Evolutionary conservation across 2,113 vertebrate species (phyloP).

Genomic region (Laticauda laticaudata): DNA sequence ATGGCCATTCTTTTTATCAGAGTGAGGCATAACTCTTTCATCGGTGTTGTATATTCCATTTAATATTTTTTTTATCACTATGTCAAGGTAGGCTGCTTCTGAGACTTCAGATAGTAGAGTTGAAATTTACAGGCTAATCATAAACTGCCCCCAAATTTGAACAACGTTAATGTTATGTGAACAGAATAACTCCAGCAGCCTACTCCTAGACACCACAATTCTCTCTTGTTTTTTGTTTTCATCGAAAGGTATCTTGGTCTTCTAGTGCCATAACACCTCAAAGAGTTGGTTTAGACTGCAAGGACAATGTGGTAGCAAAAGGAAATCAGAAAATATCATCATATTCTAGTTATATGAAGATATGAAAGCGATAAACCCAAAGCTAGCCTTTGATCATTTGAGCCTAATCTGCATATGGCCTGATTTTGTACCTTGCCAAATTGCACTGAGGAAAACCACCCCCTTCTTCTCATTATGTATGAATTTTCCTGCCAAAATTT

Average conservation of each 20-base stretch:
- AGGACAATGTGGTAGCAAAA: neutral
- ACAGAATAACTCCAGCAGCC: neutral
- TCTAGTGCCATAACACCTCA: neutral
- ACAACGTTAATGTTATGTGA: neutral
- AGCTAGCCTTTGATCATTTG: neutral
- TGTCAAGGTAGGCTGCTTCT: neutral
- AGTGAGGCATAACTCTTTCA: neutral
- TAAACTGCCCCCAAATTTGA: neutral
- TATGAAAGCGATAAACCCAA: neutral
- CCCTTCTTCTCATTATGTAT: neutral
- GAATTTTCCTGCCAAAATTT: neutral
- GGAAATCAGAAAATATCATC: neutral
- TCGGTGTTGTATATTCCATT: neutral
- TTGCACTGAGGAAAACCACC: too few species aligned
- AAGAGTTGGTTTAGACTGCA: neutral
- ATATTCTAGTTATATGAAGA: neutral
- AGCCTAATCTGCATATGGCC: neutral
- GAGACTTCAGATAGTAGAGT: neutral
- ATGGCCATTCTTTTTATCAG: neutral
- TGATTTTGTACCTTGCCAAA: neutral
- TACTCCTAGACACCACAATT: neutral
- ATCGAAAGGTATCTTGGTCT: neutral
- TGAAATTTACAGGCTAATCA: neutral
- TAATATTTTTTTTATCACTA: neutral
- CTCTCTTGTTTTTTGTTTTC: neutral